Percentiles rank a stretch among this genome's conserved stretches.
phyloP scores from a whole-genome alignment of 2,113 vertebrate genomes.

The Rhipidura dahli region DNA sequence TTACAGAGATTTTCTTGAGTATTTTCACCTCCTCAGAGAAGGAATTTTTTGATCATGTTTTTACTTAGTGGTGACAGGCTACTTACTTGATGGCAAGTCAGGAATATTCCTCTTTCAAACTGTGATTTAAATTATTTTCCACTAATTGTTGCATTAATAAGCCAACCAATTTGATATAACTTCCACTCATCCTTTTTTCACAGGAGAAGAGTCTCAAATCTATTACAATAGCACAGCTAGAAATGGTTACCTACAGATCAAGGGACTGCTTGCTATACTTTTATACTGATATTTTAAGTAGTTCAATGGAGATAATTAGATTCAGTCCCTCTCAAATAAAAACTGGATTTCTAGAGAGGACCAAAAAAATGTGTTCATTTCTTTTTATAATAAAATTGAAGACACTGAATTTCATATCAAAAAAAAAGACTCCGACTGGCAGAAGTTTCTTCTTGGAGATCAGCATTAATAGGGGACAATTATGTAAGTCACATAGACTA shows the following conservation, averaged over 20 bases:
- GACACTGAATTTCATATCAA: neutral
- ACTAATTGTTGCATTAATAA: neutral
- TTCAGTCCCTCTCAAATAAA: neutral
- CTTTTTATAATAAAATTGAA: neutral
- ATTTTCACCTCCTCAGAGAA: neutral
- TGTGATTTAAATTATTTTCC: neutral
- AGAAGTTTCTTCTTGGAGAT: neutral
- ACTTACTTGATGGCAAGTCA: neutral
- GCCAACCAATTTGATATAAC: neutral
- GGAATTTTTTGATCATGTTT: neutral
- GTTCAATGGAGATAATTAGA: neutral
- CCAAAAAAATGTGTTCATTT: accelerated
- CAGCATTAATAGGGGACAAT: neutral
- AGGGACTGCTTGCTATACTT: neutral
- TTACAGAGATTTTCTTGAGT: neutral
- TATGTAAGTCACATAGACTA: neutral
- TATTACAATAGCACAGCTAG: neutral
- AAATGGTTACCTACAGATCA: neutral
- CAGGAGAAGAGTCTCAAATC: neutral
- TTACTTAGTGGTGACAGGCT: neutral
- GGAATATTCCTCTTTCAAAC: neutral
- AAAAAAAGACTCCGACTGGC: neutral
- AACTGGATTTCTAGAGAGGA: neutral
- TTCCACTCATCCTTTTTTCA: neutral
- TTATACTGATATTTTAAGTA: neutral